phyloP scores from a whole-genome alignment of 2,113 vertebrate species.

The Nannobrachium achirus region DNA sequence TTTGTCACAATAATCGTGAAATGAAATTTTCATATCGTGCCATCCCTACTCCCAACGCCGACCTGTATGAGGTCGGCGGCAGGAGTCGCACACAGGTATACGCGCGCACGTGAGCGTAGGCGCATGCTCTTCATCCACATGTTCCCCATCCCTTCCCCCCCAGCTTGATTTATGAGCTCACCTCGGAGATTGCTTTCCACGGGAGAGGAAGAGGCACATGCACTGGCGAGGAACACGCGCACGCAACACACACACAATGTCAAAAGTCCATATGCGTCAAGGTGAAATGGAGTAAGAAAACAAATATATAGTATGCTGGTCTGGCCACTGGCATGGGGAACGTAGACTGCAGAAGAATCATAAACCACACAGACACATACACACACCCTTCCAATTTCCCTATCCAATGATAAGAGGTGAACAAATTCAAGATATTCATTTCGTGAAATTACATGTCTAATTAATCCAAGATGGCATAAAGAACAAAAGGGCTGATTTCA shows the following conservation, averaged over 20 bases:
- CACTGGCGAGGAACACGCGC: conserved; percentile 52
- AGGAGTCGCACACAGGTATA: conserved; percentile 30
- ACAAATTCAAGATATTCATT: too few relatives aligned
- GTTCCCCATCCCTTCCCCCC: conserved; percentile 55
- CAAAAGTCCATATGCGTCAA: conserved; percentile 68
- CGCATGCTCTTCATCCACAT: neutral
- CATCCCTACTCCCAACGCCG: too few relatives aligned
- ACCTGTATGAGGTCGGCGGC: conserved; percentile 43
- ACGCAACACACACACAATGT: conserved; percentile 42
- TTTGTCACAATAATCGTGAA: too few relatives aligned
- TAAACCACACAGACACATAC: conserved; percentile 10
- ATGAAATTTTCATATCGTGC: too few relatives aligned
- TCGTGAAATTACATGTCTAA: too few relatives aligned
- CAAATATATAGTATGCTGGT: conserved; percentile 74
- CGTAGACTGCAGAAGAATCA: conserved; percentile 54
- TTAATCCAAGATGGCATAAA: too few relatives aligned
- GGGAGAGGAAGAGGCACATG: conserved; percentile 60
- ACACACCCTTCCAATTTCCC: too few relatives aligned
- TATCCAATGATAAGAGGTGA: too few relatives aligned
- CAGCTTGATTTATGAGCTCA: conserved; percentile 73
- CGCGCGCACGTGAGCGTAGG: neutral
- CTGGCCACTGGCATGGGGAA: conserved; percentile 56
- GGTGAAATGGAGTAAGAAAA: conserved; percentile 75
- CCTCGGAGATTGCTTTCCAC: conserved; percentile 73
- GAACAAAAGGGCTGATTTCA: neutral